These are phyloP conservation scores for Onychostruthus taczanowskii DNA, from an alignment of 2,113 vertebrate species.

Conservation along the genomic window DNA sequence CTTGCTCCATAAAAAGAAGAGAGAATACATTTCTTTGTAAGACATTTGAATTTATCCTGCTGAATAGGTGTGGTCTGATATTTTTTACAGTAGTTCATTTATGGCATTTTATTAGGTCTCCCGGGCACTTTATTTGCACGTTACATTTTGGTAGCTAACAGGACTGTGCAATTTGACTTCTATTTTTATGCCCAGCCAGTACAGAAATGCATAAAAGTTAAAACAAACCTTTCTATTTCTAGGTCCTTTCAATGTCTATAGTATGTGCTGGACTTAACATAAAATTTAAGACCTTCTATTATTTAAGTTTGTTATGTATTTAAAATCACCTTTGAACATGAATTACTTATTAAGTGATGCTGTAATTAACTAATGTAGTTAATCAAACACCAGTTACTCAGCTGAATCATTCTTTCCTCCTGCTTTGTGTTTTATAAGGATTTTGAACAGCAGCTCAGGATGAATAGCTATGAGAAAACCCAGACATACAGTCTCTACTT, in stretches of 20 bases:
- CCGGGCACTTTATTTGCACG: slow-evolving; percentile 60
- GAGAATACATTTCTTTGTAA: slow-evolving; percentile 63
- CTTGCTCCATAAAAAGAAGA: slow-evolving; percentile 31
- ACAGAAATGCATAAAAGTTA: slow-evolving; percentile 49
- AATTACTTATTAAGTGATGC: background rate
- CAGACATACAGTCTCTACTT: background rate
- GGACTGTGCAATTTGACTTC: slow-evolving; percentile 54
- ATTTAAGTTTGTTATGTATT: background rate
- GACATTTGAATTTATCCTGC: slow-evolving; percentile 43
- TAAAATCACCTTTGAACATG: slow-evolving; percentile 1
- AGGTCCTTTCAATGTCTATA: slow-evolving; percentile 22
- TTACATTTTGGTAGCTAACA: slow-evolving; percentile 56
- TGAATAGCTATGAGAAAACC: slow-evolving; percentile 2
- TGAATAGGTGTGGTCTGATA: slow-evolving; percentile 68
- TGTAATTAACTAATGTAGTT: background rate
- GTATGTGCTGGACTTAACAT: background rate
- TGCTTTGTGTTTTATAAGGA: background rate
- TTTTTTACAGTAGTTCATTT: slow-evolving; percentile 66
- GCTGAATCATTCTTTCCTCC: slow-evolving; percentile 10
- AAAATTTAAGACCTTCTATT: background rate
- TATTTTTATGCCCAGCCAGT: slow-evolving; percentile 48
- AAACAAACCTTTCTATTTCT: slow-evolving; percentile 58
- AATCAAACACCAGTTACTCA: background rate
- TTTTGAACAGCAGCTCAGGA: background rate
- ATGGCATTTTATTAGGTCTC: slow-evolving; percentile 69